Conservation (phyloP, 1,140 invertebrate species). For the Acromyrmex echinatior region DNA sequence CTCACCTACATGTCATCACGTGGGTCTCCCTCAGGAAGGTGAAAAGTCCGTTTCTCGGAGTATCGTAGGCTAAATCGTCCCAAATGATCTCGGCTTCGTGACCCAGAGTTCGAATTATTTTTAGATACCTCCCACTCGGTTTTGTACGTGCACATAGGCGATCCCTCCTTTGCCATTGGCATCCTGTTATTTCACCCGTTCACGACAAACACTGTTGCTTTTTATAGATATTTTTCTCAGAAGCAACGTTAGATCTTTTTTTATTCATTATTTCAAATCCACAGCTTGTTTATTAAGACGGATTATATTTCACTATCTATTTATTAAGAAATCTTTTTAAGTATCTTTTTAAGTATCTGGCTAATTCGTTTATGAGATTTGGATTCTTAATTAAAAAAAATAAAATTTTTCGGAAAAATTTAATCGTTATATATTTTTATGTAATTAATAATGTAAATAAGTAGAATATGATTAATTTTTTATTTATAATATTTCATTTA, state of each 20-base stretch:
- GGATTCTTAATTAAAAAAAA: neutral
- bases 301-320: neutral
- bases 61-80: constrained; percentile 56
- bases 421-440: neutral
- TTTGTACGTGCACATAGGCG: constrained; percentile 52
- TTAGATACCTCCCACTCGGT: constrained; percentile 60
- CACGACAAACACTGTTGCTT: constrained; percentile 54
- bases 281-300: constrained; percentile 13
- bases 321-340: neutral
- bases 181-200: constrained; percentile 55
- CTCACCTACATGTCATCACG: constrained; percentile 40
- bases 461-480: neutral
- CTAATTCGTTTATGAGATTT: neutral
- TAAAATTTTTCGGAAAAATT: neutral
- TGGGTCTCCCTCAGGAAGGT: constrained; percentile 58
- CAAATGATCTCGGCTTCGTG: constrained; percentile 69
- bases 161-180: constrained; percentile 41
- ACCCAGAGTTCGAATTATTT: constrained; percentile 70
- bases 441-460: neutral
- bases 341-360: neutral
- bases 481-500: neutral
- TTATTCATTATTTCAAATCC: constrained; percentile 37
- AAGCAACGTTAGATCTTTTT: constrained; percentile 5
- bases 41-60: constrained; percentile 69
- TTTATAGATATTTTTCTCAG: constrained; percentile 61